Evolutionary conservation across 2,888 invertebrate species (phyloP).

Genomic region (Sphinx pinastri): DNA sequence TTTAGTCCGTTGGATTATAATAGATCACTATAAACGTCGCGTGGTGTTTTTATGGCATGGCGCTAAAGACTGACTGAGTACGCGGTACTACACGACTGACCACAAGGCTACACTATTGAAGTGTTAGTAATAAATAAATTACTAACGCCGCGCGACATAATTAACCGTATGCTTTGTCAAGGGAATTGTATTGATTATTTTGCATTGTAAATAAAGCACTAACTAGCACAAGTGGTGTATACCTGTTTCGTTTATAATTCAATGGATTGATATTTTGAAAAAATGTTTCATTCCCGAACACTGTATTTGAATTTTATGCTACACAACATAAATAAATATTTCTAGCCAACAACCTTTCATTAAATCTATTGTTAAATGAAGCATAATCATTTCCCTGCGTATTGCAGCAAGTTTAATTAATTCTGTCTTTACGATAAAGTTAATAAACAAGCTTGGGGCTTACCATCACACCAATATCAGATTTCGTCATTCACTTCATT

Average conservation of each 20-base stretch:
- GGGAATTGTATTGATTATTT: constrained; percentile 2
- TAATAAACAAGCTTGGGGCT: no score
- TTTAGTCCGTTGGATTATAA: neutral
- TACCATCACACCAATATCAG: no score
- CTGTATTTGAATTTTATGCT: no score
- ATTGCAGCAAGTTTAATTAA: no score
- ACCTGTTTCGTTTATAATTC: neutral
- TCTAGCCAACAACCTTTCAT: no score
- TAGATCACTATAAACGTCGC: neutral
- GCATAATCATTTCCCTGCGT: no score
- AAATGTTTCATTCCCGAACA: no score
- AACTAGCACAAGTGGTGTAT: neutral
- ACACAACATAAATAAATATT: no score
- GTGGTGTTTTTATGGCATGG: constrained; percentile 28
- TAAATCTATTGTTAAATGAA: no score
- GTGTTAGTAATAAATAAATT: constrained; percentile 22
- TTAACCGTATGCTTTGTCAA: constrained; percentile 9
- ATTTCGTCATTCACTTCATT: no score
- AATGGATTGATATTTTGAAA: no score
- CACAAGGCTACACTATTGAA: constrained; percentile 26
- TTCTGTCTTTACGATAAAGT: no score
- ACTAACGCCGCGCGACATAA: constrained; percentile 1
- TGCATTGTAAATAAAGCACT: constrained; percentile 10
- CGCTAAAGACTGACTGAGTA: constrained; percentile 21
- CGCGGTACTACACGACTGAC: constrained; percentile 10